Conservation (phyloP, 1,140 invertebrate species). For the Neelides sp. region DNA sequence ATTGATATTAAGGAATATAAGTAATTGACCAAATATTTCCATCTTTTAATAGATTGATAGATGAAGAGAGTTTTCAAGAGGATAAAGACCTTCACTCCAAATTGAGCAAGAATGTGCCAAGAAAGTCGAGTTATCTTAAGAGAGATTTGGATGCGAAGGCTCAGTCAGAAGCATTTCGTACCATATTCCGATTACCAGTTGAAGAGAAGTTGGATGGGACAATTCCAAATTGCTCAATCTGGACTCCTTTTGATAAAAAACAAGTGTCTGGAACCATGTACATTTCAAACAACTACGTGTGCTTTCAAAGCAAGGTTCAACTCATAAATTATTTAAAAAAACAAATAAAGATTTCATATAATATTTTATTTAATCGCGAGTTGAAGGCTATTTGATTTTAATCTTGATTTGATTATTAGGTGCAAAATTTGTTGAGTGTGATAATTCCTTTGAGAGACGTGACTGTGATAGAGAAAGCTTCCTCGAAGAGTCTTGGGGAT, state of each 20-base stretch:
- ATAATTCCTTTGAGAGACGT: conserved; percentile 79
- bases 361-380: background rate
- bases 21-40: background rate
- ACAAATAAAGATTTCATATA: background rate
- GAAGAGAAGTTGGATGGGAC: conserved; percentile 85
- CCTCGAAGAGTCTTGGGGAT: conserved; percentile 48
- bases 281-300: conserved; percentile 87
- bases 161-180: conserved; percentile 67
- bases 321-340: background rate
- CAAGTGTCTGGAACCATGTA: conserved; percentile 80
- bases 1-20: conserved; percentile 2
- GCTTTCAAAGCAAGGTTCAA: conserved; percentile 80
- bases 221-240: conserved; percentile 65
- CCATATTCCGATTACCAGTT: conserved; percentile 71
- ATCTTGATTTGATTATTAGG: conserved; percentile 42
- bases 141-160: conserved; percentile 87
- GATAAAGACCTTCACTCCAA: conserved; percentile 69
- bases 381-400: background rate
- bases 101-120: conserved; percentile 68
- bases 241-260: conserved; percentile 90
- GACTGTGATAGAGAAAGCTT: conserved; percentile 54
- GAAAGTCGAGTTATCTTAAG: conserved; percentile 77
- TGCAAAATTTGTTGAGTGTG: conserved; percentile 65
- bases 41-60: conserved; percentile 50
- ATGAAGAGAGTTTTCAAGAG: conserved; percentile 73